Conservation (phyloP, 2,797 vertebrate species). For the Phrynocephalus guinanensis region DNA sequence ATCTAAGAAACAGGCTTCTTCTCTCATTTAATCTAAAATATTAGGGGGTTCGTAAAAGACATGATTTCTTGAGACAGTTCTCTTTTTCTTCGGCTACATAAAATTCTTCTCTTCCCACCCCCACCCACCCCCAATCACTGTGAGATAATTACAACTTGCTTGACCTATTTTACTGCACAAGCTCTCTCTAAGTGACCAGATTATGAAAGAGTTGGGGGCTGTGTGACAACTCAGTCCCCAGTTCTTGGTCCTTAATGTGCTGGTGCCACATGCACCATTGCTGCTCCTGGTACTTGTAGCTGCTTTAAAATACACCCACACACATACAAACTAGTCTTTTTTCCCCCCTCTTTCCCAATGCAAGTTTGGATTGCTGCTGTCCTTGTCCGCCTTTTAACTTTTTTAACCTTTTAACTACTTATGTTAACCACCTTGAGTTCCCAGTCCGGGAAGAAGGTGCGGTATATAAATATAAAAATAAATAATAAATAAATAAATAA, state of each 20-base stretch:
- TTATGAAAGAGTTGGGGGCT: neutral
- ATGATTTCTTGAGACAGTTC: neutral
- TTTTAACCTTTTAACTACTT: too few relatives aligned
- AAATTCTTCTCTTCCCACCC: neutral
- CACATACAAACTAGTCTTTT: too few relatives aligned
- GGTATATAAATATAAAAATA: too few relatives aligned
- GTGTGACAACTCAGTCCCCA: neutral
- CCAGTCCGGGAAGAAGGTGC: too few relatives aligned
- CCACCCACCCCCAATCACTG: neutral
- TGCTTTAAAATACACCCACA: neutral
- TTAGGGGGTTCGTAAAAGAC: neutral
- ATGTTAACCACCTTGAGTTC: too few relatives aligned
- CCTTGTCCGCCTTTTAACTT: too few relatives aligned
- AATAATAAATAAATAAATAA: too few relatives aligned
- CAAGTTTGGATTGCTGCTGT: too few relatives aligned
- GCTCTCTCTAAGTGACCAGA: neutral
- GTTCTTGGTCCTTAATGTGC: neutral
- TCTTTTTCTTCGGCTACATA: neutral
- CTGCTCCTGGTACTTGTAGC: neutral
- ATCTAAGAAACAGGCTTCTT: neutral
- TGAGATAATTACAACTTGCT: neutral
- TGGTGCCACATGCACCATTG: neutral
- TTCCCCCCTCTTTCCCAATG: too few relatives aligned
- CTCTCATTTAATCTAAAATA: conserved; percentile 33
- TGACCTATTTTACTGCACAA: conserved; percentile 6